Percentiles rank a stretch among this genome's conserved stretches.
Conservation (phyloP, 2,888 invertebrate genomes). For the Linyphia triangularis region DNA sequence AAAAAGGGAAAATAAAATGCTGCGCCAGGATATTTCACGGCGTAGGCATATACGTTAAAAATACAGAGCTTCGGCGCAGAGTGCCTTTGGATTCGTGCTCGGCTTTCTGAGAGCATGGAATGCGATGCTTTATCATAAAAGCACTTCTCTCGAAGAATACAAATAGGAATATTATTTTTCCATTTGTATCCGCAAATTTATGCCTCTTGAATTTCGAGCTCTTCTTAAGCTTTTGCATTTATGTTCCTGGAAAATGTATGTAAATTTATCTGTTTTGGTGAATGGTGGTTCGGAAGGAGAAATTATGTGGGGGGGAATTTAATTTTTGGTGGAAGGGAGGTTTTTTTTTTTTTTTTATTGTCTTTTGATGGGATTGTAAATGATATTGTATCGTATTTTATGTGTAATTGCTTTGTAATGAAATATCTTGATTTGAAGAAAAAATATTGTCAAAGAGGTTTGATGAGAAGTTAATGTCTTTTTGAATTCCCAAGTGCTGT, state of each 20-base stretch:
- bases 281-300: too few relatives aligned
- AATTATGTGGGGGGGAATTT: too few relatives aligned
- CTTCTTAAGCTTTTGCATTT: not conserved
- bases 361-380: too few relatives aligned
- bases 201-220: conserved; percentile 15
- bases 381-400: too few relatives aligned
- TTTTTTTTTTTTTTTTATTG: too few relatives aligned
- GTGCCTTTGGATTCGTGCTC: conserved; percentile 45
- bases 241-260: not conserved
- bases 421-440: too few relatives aligned
- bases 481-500: too few relatives aligned
- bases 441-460: too few relatives aligned
- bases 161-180: conserved; percentile 62
- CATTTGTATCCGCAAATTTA: conserved; percentile 51
- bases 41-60: conserved; percentile 1
- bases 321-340: too few relatives aligned
- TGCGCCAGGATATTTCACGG: conserved; percentile 8
- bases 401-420: too few relatives aligned
- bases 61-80: not conserved
- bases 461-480: too few relatives aligned
- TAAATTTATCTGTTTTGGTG: not conserved
- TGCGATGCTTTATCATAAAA: conserved; percentile 51
- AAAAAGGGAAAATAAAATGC: conserved; percentile 10
- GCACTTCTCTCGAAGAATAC: conserved; percentile 39
- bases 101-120: conserved; percentile 9